Percentiles rank a stretch among this genome's conserved stretches.
Evolutionary conservation across 2,797 vertebrate genomes (phyloP).

Genomic region (Limnodromus scolopaceus): DNA sequence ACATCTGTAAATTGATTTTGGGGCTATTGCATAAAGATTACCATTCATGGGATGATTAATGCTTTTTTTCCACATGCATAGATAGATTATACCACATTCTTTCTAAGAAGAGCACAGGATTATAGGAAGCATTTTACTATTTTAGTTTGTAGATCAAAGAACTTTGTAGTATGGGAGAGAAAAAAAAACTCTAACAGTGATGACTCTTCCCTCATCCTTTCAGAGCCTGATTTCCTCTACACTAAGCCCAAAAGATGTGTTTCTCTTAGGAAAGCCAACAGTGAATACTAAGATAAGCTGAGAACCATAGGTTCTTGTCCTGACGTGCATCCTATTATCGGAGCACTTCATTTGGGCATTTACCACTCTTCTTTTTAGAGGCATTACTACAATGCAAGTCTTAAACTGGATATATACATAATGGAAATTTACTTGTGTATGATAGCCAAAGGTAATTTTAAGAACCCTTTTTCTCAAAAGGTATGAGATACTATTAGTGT

Average conservation of each 20-base stretch:
- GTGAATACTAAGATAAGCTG: background rate
- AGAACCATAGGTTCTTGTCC: background rate
- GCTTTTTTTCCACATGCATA: background rate
- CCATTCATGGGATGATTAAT: background rate
- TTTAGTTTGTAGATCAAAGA: background rate
- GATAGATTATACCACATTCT: background rate
- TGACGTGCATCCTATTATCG: background rate
- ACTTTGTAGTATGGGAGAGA: background rate
- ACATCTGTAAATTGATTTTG: background rate
- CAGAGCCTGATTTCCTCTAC: background rate
- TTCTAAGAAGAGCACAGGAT: background rate
- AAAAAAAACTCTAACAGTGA: background rate
- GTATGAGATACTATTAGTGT: background rate
- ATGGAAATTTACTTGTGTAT: background rate
- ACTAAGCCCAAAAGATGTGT: background rate
- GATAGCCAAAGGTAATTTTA: background rate
- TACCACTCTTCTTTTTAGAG: background rate
- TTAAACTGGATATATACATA: background rate
- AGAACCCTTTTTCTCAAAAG: background rate
- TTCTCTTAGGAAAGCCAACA: background rate
- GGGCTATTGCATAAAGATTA: background rate
- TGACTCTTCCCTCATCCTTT: background rate
- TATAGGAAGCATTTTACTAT: background rate
- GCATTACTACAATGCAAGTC: background rate
- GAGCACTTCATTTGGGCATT: background rate